Base-by-base conservation (phyloP, 2,797 vertebrate species). In the Tympanoctomys barrerae region DNA sequence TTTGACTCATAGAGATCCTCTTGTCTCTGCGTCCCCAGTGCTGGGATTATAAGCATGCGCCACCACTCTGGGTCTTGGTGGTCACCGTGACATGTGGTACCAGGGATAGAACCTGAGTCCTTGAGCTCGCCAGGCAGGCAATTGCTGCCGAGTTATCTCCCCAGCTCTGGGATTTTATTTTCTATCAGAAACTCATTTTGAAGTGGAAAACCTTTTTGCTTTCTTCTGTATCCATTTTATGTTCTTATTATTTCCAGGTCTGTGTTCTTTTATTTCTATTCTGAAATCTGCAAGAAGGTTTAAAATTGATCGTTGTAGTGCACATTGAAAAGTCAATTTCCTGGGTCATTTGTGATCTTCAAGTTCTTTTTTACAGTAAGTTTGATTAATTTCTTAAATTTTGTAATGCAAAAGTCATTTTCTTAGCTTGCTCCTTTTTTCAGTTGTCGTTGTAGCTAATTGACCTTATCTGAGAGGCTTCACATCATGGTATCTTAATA, bases 301-400 rank as follows among this genome's bases (percentile, higher is more conserved):
- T 82, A 39, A 62, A 75, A 4, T 57, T 92, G 80, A 13, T 61
- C 77, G 71, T 39, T 73, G 26, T 66, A 73, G 61, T 22, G 84
- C 6, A 90, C 49, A 90, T 84, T 91, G 84, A 79, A 70, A 93
- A 83, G 5, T 92, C 68, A 85, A 87, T 82, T 94, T 95, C 95
- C n/a, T 87, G 66, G 64, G 26, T 83, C 11, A 61, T 68, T 93
- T 93, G 26, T 95, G 28, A 33, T 61, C 13, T 91, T 82, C 82
- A 81, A 54, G 49, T 93, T 52, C 21, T 46, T 83, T 97, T 75
- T 81, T 92, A 79, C 11, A 61, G 33, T 84, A 70, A 8, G 0
- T 75, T 93, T 89, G 87, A 94, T 94, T 92, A 90, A 73, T 91
- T 31, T 79, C 13, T 78, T 81, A 31, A 73, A 87, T 88, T 94